phyloP scores from a whole-genome alignment of 2,113 vertebrate genomes.

The Cyprinodon variegatus region DNA sequence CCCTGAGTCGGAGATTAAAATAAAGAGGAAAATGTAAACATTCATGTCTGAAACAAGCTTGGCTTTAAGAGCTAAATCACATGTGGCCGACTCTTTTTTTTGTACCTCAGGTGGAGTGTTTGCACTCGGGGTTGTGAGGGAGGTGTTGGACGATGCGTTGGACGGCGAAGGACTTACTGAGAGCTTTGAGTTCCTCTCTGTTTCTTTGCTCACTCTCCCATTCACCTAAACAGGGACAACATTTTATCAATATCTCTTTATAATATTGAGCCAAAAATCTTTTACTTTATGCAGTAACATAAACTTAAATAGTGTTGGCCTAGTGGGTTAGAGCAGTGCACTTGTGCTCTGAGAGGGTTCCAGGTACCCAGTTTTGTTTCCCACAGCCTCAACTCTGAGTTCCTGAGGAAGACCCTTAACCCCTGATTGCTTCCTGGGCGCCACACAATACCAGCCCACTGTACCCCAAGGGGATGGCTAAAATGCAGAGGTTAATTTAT shows the following conservation, averaged over 20 bases:
- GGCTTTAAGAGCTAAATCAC: not conserved
- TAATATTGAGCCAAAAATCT: not conserved
- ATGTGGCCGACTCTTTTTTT: not conserved
- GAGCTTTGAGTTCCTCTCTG: conserved; percentile 63
- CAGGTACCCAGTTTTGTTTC: no score
- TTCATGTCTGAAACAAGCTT: not conserved
- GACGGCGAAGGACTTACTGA: conserved; percentile 77
- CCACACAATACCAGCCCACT: no score
- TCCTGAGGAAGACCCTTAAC: no score
- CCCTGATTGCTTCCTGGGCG: no score
- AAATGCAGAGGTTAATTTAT: no score
- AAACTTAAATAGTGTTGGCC: no score
- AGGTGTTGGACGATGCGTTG: conserved; percentile 76
- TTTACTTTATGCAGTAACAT: not conserved
- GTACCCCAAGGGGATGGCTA: no score
- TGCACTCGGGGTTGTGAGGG: conserved; percentile 60
- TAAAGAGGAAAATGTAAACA: not conserved
- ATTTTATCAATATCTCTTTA: conserved; percentile 4
- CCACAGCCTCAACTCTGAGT: no score
- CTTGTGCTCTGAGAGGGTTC: no score
- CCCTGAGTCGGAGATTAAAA: conserved; percentile 26
- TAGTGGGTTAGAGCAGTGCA: no score
- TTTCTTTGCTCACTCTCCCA: conserved; percentile 51
- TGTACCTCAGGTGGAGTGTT: conserved; percentile 72
- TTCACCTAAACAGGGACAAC: conserved; percentile 67